A percentile compares a stretch with the other conserved stretches of the same genome.
phyloP scores from a whole-genome alignment of 2,797 vertebrate species.

The Poeciliopsis paucimaculata region DNA sequence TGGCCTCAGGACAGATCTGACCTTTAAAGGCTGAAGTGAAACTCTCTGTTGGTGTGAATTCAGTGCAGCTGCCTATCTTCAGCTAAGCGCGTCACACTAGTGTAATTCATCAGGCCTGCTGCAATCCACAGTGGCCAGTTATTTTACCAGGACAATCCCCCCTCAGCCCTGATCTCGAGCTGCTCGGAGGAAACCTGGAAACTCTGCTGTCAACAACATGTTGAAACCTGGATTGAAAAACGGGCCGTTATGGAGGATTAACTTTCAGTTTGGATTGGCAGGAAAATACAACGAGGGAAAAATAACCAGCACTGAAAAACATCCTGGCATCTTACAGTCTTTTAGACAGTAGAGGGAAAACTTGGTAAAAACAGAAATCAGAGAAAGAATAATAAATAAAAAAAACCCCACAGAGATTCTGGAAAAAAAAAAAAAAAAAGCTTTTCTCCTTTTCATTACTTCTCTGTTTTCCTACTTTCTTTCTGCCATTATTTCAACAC shows the following conservation, averaged over 20 bases:
- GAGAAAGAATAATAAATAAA: background rate
- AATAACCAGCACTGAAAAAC: background rate
- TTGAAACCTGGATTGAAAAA: slow-evolving; percentile 1
- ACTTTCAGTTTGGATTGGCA: background rate
- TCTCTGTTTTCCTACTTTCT: background rate
- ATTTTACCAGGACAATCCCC: background rate
- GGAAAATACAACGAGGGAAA: background rate
- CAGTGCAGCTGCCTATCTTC: background rate
- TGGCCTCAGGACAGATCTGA: slow-evolving; percentile 2
- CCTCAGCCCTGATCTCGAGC: background rate
- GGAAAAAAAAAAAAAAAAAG: background rate
- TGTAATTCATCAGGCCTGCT: background rate
- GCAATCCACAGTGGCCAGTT: slow-evolving; percentile 2
- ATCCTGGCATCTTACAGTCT: background rate
- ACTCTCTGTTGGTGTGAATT: slow-evolving; percentile 4
- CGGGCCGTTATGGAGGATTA: background rate
- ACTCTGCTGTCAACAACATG: background rate
- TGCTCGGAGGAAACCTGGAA: background rate
- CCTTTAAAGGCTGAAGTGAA: background rate
- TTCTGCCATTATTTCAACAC: background rate
- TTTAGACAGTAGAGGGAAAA: background rate
- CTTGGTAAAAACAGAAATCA: background rate
- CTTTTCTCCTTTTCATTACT: background rate
- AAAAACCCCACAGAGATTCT: background rate
- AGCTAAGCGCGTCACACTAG: background rate